Evolutionary conservation across 2,113 vertebrate species (phyloP), one percentile per base, ranked within the genome.

Genomic region (Willisornis vidua): DNA sequence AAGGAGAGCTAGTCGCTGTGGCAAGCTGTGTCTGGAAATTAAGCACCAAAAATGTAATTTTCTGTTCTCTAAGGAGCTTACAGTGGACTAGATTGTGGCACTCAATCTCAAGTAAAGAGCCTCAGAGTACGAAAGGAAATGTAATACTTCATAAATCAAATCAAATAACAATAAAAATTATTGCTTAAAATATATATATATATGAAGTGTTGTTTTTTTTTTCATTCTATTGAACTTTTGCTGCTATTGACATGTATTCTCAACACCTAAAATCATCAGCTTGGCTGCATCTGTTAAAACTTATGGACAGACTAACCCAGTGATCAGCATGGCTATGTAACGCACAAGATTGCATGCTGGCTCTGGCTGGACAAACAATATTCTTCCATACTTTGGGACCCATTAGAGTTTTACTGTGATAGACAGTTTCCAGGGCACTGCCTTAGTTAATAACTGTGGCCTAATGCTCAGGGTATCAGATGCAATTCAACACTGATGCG

Each of bases 11-110:
- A 92, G 87, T 61, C 35, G 68, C 68, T 59, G 29, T 80, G 82
- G 85, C 82, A 96, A 93, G 55, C 81, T 87, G 75, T 84, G 75
- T n/a, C 73, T 6, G 2, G 77, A 94, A 95, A 96, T 95, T 77
- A 91, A 79, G 17, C 1, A 4, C 57, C 35, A 23, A 75, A 80
- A 90, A 88, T 0, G 0, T 55, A 88, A 93, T 93, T 83, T 91
- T 86, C 72, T 84, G 7, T 86, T 80, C 90, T 71, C 72, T 77
- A 52, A 92, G 87, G 57, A 75, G 48, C 25, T 81, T 89, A 31
- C 9, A 37, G 43, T 43, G 41, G 28, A 46, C 51, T 59, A 51
- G 23, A 46, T 3, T 67, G 26, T 74, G 75, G 10, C 59, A 62
- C 49, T 85, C 39, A 72, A 37, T 84, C 68, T 87, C 20, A 26